Evolutionary conservation across 2,888 invertebrate species (phyloP), one percentile per base, ranked within the genome.

Genomic region (Eledona agricola): DNA sequence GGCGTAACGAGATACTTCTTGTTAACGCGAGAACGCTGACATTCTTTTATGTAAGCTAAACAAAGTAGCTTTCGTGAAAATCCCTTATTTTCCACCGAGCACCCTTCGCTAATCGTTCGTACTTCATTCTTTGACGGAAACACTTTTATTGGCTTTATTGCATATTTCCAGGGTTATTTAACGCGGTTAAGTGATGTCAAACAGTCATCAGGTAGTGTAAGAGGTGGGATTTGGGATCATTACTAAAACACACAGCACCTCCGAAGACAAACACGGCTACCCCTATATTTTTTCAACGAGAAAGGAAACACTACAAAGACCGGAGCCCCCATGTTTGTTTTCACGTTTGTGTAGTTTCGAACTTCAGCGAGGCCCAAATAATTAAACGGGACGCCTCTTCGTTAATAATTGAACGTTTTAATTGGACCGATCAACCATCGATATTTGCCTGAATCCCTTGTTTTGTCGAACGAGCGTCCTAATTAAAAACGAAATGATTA

Each of bases 161-260:
- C n/a, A n/a, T n/a, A n/a, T n/a, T n/a, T n/a, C n/a, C n/a, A n/a
- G n/a, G n/a, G n/a, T n/a, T n/a, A n/a, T n/a, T n/a, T 5, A 19
- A 19, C 19, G 4, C 19, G 4, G 19, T 10, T 6, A 28, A 28
- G 28, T 28, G 11, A 28, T 9, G 2, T n/a, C 7, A 28, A 28
- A 28, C 11, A 9, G 2, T 28, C 11, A 28, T 38, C 40, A 50
- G 50, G 50, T 50, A 43, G 51, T 51, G 51, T n/a, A n/a, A 51
- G 43, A 35, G 35, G 51, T 43, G 31, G 22, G 9, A 35, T 57
- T 38, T 38, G 51, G 57, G 32, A 43, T 45, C 51, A 57, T 57
- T 57, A 55, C 52, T 55, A 55, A 55, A 55, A 54, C 45, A 51
- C 51, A 43, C 50, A 50, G 23, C 25, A 50, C 50, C 50, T 50